Evolutionary conservation across 1,140 invertebrate genomes (phyloP).

Genomic region (Saccostrea echinata): DNA sequence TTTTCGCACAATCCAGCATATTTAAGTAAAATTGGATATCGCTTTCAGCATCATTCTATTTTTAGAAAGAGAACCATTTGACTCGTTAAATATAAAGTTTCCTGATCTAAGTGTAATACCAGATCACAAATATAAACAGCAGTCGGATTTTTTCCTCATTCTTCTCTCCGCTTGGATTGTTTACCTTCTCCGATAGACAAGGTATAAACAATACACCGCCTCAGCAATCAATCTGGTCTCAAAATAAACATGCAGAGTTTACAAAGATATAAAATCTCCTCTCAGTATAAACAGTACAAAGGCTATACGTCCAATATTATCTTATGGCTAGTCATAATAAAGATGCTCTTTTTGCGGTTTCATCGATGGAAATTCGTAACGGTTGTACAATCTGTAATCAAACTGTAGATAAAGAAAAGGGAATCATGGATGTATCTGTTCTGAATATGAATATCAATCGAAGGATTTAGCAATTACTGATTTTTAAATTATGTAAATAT

Average conservation of each 20-base stretch:
- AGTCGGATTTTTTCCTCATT: not conserved
- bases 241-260: not conserved
- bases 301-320: not conserved
- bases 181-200: not conserved
- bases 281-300: constrained; percentile 4
- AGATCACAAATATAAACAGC: not conserved
- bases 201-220: not conserved
- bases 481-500: too few relatives aligned
- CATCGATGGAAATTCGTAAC: too few relatives aligned
- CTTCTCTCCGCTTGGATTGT: not conserved
- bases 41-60: too few relatives aligned
- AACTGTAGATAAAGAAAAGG: too few relatives aligned
- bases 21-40: too few relatives aligned
- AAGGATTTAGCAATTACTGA: too few relatives aligned
- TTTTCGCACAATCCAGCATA: too few relatives aligned
- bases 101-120: not conserved
- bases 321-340: not conserved
- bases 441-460: too few relatives aligned
- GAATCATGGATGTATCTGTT: too few relatives aligned
- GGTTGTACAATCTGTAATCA: too few relatives aligned
- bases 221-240: not conserved
- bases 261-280: not conserved
- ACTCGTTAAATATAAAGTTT: not conserved
- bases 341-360: not conserved
- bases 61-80: too few relatives aligned